Conservation (phyloP, 1,140 invertebrate genomes). For the Triops cancriformis region DNA sequence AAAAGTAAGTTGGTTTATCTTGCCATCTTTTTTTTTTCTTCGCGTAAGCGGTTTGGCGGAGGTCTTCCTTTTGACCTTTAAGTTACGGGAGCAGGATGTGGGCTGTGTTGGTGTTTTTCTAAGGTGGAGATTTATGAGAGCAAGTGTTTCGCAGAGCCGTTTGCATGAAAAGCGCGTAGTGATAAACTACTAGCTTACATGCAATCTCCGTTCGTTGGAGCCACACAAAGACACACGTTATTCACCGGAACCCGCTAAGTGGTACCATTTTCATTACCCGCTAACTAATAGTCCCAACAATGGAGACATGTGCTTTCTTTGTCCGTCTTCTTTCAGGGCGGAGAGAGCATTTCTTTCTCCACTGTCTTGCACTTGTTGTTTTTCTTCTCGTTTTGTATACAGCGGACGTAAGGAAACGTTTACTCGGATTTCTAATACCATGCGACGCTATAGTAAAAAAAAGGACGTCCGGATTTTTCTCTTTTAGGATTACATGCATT, state of each 20-base stretch:
- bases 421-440: not conserved
- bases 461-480: conserved; percentile 23
- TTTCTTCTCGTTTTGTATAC: not conserved
- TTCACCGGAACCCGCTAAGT: not conserved
- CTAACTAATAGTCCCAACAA: conserved; percentile 6
- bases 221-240: not conserved
- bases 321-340: not conserved
- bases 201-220: not conserved
- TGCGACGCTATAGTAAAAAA: not conserved
- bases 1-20: conserved; percentile 57
- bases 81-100: not conserved
- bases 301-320: not conserved
- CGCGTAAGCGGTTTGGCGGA: not conserved
- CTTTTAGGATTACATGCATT: conserved; percentile 78
- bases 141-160: not conserved
- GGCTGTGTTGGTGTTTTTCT: not conserved
- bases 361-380: not conserved
- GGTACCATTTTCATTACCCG: not conserved
- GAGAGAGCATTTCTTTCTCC: not conserved
- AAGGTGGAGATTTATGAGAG: not conserved
- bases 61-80: not conserved
- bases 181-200: not conserved
- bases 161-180: not conserved
- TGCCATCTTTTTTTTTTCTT: not conserved
- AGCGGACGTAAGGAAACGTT: not conserved